Base-by-base conservation (phyloP, 2,797 vertebrate species). In the Urosaurus nigricauda region DNA sequence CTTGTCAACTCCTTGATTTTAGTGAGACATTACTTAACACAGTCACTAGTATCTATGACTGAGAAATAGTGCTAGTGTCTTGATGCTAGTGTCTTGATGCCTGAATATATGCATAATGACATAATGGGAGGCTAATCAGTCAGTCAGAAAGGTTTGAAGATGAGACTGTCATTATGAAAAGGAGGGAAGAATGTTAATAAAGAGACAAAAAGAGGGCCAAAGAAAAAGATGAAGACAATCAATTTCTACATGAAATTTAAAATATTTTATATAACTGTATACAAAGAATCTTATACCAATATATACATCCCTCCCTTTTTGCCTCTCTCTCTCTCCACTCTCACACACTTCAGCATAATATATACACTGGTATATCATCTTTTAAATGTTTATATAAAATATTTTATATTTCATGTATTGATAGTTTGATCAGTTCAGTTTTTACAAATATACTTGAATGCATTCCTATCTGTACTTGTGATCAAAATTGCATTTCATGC, bases 11-110 rank as follows among this genome's bases (percentile, higher is more conserved):
- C 81, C 60, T 86, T 84, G 56, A 89, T 16, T 79, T 65, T 35
- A 0, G 0, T 60, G 68, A 86, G 77, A 84, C 78, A 78, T 63
- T 65, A 74, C 84, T 95, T 95, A 94, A 95, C 90, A 83, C 90
- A 40, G 19, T 53, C 53, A 86, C 9, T 0, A 82, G 91, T 87
- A 4, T 29, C 68, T 29, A 3, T 29, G 83, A 88, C 29, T 89
- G 63, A 91, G 32, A 56, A 53, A 32, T 37, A 24, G 87, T 87
- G 9, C 37, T 91, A 85, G 89, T 90, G 86, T 87, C 78, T 90
- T 87, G 85, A 90, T 93, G 4, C 79, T 91, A 85, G 89, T 90
- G 86, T 87, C 78, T 90, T 87, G 85, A 90, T 93, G 4, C 79
- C 83, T 60, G 73, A 35, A 6, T n/a, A 7, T 6, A 11, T 5